Evolutionary conservation across 1,140 invertebrate genomes (phyloP), one percentile per base, ranked within the genome.

Genomic region (Frieseomelitta varia): DNA sequence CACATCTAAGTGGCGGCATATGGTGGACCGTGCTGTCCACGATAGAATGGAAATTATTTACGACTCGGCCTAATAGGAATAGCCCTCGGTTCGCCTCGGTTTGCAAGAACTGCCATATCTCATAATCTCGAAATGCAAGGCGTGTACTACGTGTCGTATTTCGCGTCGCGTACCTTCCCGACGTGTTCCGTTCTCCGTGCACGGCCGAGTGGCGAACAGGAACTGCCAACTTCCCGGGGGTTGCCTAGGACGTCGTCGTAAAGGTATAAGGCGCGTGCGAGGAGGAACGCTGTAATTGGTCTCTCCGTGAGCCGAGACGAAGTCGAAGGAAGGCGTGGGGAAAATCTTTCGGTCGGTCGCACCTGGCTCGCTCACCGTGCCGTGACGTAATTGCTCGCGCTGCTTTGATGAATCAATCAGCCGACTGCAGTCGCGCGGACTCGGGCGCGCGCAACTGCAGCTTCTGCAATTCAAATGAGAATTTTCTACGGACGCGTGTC

Each of bases 331-430:
- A 11, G 24, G 6, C 15, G 74, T 24, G 11, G 19, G 69, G 34
- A 76, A 67, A 85, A 85, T 61, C 74, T 78, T 87, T 69, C 73
- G 68, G 78, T 79, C 6, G 47, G 21, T 81, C 61, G 84, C 84
- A 86, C 78, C 80, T 86, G 80, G 72, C 85, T 80, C 55, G n/a
- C 53, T 30, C 55, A 4, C 11, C 3, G n/a, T 27, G n/a, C 27
- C 2, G 51, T 61, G 76, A 85, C 87, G 84, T 88, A 88, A 88
- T 86, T 79, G 81, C 85, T 72, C 30, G 53, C 75, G 81, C 81
- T 73, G 81, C 85, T 90, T 90, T 90, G 88, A 90, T 79, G 88
- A 90, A 90, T 90, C 87, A 87, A 89, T 90, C 85, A 85, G 75
- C 61, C 75, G 82, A 69, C 53, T 63, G 79, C 74, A 67, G 86